A percentile compares a stretch with the other conserved stretches of the same genome.
Conservation (phyloP, 2,797 vertebrate species). For the Hozukius guyotensis region DNA sequence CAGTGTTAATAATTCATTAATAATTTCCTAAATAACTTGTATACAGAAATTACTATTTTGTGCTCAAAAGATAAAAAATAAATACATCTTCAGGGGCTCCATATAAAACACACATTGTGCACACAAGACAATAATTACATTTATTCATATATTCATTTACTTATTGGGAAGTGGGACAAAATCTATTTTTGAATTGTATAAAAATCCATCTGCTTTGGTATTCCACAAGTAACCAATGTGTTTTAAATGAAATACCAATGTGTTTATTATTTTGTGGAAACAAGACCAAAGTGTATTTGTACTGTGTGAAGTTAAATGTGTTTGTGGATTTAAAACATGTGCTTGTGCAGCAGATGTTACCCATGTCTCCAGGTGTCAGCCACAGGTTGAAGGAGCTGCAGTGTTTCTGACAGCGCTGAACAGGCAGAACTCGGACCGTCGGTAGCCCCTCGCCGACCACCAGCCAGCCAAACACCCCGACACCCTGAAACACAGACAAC, state of each 20-base stretch:
- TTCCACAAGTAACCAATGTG: not conserved
- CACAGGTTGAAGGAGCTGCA: constrained; percentile 89
- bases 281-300: not conserved
- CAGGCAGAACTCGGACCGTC: constrained; percentile 85
- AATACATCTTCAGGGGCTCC: not conserved
- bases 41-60: not conserved
- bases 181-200: not conserved
- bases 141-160: not conserved
- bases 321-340: not conserved
- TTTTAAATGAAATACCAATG: not conserved
- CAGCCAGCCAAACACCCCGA: constrained; percentile 84
- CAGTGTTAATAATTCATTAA: not conserved
- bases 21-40: not conserved
- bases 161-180: not conserved
- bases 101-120: not conserved
- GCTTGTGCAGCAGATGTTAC: constrained; percentile 69
- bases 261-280: not conserved
- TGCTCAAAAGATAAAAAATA: not conserved
- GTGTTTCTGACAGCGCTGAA: constrained; percentile 86
- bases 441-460: constrained; percentile 88
- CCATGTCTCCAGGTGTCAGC: constrained; percentile 89
- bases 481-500: constrained; percentile 78
- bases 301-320: not conserved
- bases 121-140: not conserved
- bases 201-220: not conserved